Evolutionary conservation across 2,888 invertebrate species (phyloP).

Genomic region (Eupithecia centaureata): DNA sequence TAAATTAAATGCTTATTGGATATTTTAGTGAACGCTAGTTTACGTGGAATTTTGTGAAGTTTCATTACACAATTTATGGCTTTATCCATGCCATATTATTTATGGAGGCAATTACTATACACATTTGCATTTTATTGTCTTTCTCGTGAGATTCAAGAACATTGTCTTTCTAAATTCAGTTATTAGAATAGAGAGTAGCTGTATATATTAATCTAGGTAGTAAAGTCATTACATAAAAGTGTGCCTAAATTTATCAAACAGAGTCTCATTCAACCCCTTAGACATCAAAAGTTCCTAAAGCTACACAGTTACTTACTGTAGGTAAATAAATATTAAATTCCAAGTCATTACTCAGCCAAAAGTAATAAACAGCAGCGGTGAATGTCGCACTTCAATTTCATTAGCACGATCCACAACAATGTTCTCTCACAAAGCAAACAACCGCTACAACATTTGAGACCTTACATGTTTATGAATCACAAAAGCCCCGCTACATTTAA

Average conservation of each 20-base stretch:
- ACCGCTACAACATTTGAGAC: slow-evolving; percentile 45
- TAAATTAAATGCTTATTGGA: slow-evolving; percentile 55
- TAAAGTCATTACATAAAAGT: background rate
- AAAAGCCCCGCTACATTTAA: slow-evolving; percentile 62
- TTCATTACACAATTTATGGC: slow-evolving; percentile 66
- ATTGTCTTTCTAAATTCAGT: background rate
- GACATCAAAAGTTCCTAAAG: background rate
- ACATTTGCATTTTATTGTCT: slow-evolving; percentile 68
- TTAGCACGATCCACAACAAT: slow-evolving; percentile 36
- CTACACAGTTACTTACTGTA: background rate
- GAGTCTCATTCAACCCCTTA: background rate
- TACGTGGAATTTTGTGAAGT: slow-evolving; percentile 54
- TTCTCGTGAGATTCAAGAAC: slow-evolving; percentile 42
- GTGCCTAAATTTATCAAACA: background rate
- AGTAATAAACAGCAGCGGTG: slow-evolving; percentile 12
- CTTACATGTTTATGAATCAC: slow-evolving; percentile 50
- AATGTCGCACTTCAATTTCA: slow-evolving; percentile 36
- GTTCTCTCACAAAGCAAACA: slow-evolving; percentile 40
- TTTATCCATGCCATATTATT: slow-evolving; percentile 60
- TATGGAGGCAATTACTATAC: slow-evolving; percentile 64
- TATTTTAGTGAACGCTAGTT: slow-evolving; percentile 51
- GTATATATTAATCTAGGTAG: background rate
- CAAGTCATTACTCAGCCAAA: background rate
- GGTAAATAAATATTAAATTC: background rate
- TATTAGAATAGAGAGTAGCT: background rate